Evolutionary conservation across 2,888 invertebrate species (phyloP).

Genomic region (Yponomeuta cagnagella): DNA sequence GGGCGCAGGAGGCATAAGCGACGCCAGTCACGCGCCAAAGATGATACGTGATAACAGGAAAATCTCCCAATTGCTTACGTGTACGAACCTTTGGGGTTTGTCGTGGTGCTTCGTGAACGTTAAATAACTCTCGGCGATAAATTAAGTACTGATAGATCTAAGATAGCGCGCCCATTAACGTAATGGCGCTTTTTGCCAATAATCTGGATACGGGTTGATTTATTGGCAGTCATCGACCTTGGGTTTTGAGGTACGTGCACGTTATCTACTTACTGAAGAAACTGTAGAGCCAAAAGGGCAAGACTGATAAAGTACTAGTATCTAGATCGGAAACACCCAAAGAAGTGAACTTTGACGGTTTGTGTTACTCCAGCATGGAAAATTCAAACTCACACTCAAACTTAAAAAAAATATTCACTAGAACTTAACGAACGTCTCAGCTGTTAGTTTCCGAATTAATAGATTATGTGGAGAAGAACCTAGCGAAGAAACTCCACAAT

Average conservation of each 20-base stretch:
- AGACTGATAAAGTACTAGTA: too few relatives aligned
- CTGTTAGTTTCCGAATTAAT: too few relatives aligned
- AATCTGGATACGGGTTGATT: conserved; percentile 5
- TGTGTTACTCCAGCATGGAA: too few relatives aligned
- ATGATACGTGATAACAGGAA: conserved; percentile 76
- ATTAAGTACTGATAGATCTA: conserved; percentile 59
- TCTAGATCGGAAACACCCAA: too few relatives aligned
- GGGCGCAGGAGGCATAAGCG: conserved; percentile 17
- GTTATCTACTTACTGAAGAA: background rate
- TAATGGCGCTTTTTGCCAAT: conserved; percentile 50
- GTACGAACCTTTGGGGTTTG: conserved; percentile 45
- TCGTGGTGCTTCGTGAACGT: conserved; percentile 40
- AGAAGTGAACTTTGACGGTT: too few relatives aligned
- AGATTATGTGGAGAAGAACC: too few relatives aligned
- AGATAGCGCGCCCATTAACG: conserved; percentile 56
- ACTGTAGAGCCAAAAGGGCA: too few relatives aligned
- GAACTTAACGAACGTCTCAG: too few relatives aligned
- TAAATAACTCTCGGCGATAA: conserved; percentile 69
- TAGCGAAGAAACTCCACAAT: too few relatives aligned
- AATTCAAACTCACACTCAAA: too few relatives aligned
- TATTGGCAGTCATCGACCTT: background rate
- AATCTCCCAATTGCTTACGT: conserved; percentile 75
- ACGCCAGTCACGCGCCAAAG: conserved; percentile 65
- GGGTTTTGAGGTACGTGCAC: background rate
- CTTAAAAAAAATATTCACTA: too few relatives aligned